Evolutionary conservation across 2,797 vertebrate species (phyloP).

Genomic region (Rhadinocentrus ornatus): DNA sequence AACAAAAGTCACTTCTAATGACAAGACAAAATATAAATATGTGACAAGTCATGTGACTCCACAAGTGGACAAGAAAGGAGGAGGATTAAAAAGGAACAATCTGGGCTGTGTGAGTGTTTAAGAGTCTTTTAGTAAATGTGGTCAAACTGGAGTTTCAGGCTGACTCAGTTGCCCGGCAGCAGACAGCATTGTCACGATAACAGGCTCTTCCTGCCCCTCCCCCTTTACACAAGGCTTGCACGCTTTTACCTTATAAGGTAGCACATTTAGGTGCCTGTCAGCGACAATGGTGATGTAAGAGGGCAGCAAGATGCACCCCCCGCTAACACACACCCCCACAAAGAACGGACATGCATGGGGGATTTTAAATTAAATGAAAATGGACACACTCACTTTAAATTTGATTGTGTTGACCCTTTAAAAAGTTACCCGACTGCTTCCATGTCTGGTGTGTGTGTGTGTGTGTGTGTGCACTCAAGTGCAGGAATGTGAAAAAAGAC

Average conservation of each 20-base stretch:
- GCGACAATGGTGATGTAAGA: constrained; percentile 74
- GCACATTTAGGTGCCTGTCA: constrained; percentile 69
- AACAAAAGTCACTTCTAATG: background rate
- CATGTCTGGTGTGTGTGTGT: constrained; percentile 8
- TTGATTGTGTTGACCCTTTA: background rate
- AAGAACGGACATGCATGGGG: background rate
- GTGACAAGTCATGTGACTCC: constrained; percentile 20
- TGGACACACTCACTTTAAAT: constrained; percentile 6
- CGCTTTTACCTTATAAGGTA: constrained; percentile 86
- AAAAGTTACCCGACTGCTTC: constrained; percentile 9
- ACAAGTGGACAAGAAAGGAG: background rate
- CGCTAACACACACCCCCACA: constrained; percentile 12
- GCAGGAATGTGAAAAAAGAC: constrained; percentile 71
- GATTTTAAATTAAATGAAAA: background rate
- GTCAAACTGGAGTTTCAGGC: constrained; percentile 77
- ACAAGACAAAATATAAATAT: constrained; percentile 10
- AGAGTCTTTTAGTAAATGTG: constrained; percentile 44
- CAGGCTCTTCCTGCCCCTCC: constrained; percentile 79
- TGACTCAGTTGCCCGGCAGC: constrained; percentile 71
- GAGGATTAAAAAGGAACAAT: background rate
- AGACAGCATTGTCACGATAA: constrained; percentile 79
- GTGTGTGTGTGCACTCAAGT: background rate
- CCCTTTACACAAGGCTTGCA: constrained; percentile 51
- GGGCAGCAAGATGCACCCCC: constrained; percentile 60
- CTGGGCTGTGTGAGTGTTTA: background rate